phyloP scores from a whole-genome alignment of 2,888 invertebrate genomes.

The Leptopilina drosophilae region DNA sequence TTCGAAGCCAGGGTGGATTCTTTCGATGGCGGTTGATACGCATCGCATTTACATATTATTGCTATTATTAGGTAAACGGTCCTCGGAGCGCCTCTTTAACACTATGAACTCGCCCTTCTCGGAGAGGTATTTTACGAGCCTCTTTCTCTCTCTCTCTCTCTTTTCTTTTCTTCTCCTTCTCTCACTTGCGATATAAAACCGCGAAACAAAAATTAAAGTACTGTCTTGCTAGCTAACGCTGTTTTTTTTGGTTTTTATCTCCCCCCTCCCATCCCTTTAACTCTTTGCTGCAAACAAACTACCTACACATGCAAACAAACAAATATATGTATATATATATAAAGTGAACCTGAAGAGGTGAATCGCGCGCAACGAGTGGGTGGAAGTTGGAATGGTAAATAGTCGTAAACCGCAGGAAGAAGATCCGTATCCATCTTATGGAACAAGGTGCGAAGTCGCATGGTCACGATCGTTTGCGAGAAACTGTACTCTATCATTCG shows the following conservation, averaged over 20 bases:
- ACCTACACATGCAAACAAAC: not conserved
- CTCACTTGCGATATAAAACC: constrained; percentile 58
- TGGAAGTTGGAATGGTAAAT: constrained; percentile 67
- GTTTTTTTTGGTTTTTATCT: constrained; percentile 42
- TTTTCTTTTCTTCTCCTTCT: no score
- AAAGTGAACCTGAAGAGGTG: constrained; percentile 31
- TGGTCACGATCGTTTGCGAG: constrained; percentile 54
- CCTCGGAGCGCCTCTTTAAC: constrained; percentile 71
- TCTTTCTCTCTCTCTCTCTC: no score
- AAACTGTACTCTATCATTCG: constrained; percentile 57
- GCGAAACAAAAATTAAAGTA: constrained; percentile 64
- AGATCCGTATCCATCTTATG: constrained; percentile 62
- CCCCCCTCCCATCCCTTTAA: no score
- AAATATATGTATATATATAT: no score
- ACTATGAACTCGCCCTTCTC: constrained; percentile 67
- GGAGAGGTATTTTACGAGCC: constrained; percentile 68
- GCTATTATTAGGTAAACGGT: constrained; percentile 77
- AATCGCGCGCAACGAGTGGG: constrained; percentile 58
- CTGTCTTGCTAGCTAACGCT: constrained; percentile 46
- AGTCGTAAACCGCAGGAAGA: constrained; percentile 64
- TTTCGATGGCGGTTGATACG: constrained; percentile 75
- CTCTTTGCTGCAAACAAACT: constrained; percentile 1
- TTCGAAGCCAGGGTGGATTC: constrained; percentile 69
- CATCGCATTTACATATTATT: constrained; percentile 76
- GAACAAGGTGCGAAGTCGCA: constrained; percentile 58